Evolutionary conservation across 92 coral and sea anemone species (phyloP), one percentile per base, ranked within the genome.

Genomic region (Scolanthus callimorphus): DNA sequence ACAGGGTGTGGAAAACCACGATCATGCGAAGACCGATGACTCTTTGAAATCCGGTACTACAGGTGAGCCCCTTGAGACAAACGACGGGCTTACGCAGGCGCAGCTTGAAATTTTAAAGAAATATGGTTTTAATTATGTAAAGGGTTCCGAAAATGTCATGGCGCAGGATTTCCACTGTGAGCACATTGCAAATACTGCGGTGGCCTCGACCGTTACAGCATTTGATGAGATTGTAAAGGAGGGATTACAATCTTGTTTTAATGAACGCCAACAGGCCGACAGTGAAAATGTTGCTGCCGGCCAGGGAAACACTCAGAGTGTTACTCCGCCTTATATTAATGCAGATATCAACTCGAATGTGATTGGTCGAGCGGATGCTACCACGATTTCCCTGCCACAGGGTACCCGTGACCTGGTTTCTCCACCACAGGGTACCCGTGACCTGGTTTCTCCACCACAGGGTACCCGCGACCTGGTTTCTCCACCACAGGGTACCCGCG

Each of bases 201-300:
- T 80, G 2, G 31, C 62, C 11, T 51, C 68, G 8, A 80, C 87
- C 0, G 74, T 74, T 6, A 29, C 30, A n/a, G 59, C 77, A 1
- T n/a, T 80, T 30, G 86, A 80, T 27, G 49, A 60, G 3, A 67
- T 80, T 17, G 60, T 80, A 34, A 55, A 39, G 51, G 69, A 58
- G 27, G 81, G 43, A 6, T 34, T 34, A 34, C 9, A 34, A 15
- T 6, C 15, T 6, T 34, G 43, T 34, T 15, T 6, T 34, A 34
- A 34, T 6, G 9, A 34, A 15, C 43, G n/a, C n/a, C n/a, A n/a
- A n/a, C n/a, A n/a, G n/a, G n/a, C n/a, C 38, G 62, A 27, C 20
- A 13, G 20, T 12, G 20, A 3, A n/a, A 45, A 20, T 60, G 22
- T 2, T 38, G 49, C 17, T n/a, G 17, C 26, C 43, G 10, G 4